phyloP scores from a whole-genome alignment of 2,113 vertebrate genomes.

The Neogobius melanostomus region DNA sequence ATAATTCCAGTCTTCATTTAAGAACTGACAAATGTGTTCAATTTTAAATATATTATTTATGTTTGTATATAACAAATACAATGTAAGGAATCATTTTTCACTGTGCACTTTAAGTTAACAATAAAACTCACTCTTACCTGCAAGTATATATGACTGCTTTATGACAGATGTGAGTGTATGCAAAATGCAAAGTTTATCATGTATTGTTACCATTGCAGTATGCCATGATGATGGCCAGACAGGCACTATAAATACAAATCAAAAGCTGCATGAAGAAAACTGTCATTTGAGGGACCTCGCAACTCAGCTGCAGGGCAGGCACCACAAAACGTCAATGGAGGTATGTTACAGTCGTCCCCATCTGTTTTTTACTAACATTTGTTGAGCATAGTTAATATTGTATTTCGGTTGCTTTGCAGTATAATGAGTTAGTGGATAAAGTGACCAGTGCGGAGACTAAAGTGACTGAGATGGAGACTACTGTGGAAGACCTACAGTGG shows the following conservation, averaged over 20 bases:
- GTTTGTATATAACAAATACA: too few relatives aligned
- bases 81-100: too few relatives aligned
- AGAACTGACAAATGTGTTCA: too few relatives aligned
- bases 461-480: constrained; percentile 93
- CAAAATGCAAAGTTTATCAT: too few relatives aligned
- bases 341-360: constrained; percentile 51
- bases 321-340: constrained; percentile 91
- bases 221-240: constrained; percentile 64
- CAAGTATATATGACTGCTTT: background rate
- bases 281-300: constrained; percentile 83
- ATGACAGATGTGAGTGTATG: background rate
- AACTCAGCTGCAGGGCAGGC: constrained; percentile 86
- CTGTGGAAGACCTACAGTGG: constrained; percentile 92
- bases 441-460: constrained; percentile 91
- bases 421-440: constrained; percentile 91
- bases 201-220: constrained; percentile 38
- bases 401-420: constrained; percentile 60
- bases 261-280: constrained; percentile 82
- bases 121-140: background rate
- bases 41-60: too few relatives aligned
- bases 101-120: too few relatives aligned
- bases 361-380: background rate
- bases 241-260: constrained; percentile 65
- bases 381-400: background rate
- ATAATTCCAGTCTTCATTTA: too few relatives aligned